Base-by-base conservation (phyloP, 2,888 invertebrate genomes). In the Cataglyphis altisquamis region DNA sequence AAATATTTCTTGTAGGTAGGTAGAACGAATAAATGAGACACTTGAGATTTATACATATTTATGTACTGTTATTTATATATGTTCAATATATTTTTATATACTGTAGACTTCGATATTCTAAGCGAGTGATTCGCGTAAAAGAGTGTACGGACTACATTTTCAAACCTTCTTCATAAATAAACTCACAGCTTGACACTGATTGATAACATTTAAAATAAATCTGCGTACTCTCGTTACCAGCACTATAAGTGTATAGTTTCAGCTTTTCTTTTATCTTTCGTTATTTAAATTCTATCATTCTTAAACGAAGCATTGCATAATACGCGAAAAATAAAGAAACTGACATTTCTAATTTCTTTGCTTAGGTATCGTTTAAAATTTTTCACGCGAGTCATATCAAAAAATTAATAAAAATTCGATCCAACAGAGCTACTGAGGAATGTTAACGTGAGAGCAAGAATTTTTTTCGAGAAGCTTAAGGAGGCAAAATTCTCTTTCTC, bases 151-250 rank as follows among this genome's bases (percentile, higher is more conserved):
- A 72, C 21, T 36, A 15, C 10, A 57, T 10, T 70, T 55, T 2
- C 21, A 9, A 36, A 6, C 0, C 21, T 25, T 3, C 18, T 25
- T 0, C 9, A 15, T 25, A 72, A 72, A 57, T 55, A 57, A 70
- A 25, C 21, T 36, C 39, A 9, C 18, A 15, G n/a, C 15, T 60
- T 3, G 25, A 57, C 18, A 12, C 25, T 29, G 15, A 45, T 15
- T 41, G 41, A 3, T 41, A n/a, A 63, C 15, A 4, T 63, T 63
- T 45, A 5, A 74, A 74, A 63, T 63, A 63, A 74, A 74, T 5
- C 41, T 21, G 6, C n/a, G 29, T 12, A 8, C 3, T 10, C 8
- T 5, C 5, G 12, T 52, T 36, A n/a, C 25, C 18, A 29, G 18
- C 48, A 32, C 5, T 32, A 32, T 6, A 32, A 25, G 25, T 32